phyloP scores from a whole-genome alignment of 1,140 invertebrate species.

The Ctenoplectra terminalis region DNA sequence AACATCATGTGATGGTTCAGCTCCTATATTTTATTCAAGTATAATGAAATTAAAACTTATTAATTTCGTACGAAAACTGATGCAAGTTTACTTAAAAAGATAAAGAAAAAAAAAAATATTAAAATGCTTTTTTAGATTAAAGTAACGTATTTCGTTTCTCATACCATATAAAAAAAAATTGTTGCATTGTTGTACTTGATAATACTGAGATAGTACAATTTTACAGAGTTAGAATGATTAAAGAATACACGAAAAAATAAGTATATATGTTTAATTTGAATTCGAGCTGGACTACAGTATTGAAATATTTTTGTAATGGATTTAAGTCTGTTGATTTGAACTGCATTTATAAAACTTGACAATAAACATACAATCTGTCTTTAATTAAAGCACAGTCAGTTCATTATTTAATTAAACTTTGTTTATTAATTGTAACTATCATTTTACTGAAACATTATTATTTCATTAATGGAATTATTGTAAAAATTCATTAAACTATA shows the following conservation, averaged over 20 bases:
- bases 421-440: neutral
- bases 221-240: slow-evolving; percentile 30
- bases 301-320: slow-evolving; percentile 60
- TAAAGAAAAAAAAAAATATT: neutral
- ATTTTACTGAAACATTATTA: slow-evolving; percentile 25
- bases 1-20: slow-evolving; percentile 21
- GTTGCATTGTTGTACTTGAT: slow-evolving; percentile 18
- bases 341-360: slow-evolving; percentile 65
- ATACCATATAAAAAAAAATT: slow-evolving; percentile 30
- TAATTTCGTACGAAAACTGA: neutral
- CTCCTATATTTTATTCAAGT: slow-evolving; percentile 1
- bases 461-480: slow-evolving; percentile 34
- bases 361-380: slow-evolving; percentile 49
- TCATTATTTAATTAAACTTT: slow-evolving; percentile 29
- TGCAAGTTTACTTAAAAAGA: neutral
- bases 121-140: slow-evolving; percentile 19
- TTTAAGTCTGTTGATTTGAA: slow-evolving; percentile 40
- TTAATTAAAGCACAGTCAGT: slow-evolving; percentile 18
- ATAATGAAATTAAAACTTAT: neutral
- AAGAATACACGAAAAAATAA: neutral
- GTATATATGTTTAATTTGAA: slow-evolving; percentile 7
- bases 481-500: slow-evolving; percentile 36
- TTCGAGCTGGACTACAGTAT: slow-evolving; percentile 41
- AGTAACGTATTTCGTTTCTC: slow-evolving; percentile 41
- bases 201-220: slow-evolving; percentile 43